Evolutionary conservation across 2,888 invertebrate genomes (phyloP).

Genomic region (Dryobota labecula): DNA sequence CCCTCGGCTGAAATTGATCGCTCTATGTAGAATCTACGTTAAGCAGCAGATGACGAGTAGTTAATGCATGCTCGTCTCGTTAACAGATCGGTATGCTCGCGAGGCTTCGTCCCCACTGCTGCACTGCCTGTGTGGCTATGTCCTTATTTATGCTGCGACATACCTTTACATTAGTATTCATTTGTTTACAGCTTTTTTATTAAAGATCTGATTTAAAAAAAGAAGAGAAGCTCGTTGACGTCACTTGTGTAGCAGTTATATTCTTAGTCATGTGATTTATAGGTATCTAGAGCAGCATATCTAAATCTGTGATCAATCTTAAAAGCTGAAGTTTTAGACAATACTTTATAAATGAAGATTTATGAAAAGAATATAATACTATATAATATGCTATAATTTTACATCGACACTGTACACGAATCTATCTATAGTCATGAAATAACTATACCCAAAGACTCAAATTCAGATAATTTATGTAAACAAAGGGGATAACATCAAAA

Average conservation of each 20-base stretch:
- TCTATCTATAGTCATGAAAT: too few relatives aligned
- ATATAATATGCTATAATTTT: background rate
- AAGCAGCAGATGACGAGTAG: constrained; percentile 75
- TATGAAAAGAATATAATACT: background rate
- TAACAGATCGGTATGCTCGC: constrained; percentile 54
- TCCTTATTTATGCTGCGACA: constrained; percentile 58
- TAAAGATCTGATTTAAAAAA: constrained; percentile 75
- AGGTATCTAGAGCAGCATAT: constrained; percentile 6
- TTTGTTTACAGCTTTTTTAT: constrained; percentile 80
- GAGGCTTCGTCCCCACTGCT: constrained; percentile 30
- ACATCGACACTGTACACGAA: too few relatives aligned
- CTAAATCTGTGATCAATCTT: constrained; percentile 8
- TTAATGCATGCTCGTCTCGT: constrained; percentile 71
- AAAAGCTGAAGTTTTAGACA: background rate
- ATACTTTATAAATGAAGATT: background rate
- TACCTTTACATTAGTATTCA: constrained; percentile 73
- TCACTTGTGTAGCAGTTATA: constrained; percentile 63
- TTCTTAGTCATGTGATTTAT: constrained; percentile 30
- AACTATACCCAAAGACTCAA: too few relatives aligned
- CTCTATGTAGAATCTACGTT: constrained; percentile 73
- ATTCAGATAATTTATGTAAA: too few relatives aligned
- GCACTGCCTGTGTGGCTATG: constrained; percentile 29
- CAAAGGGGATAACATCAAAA: too few relatives aligned
- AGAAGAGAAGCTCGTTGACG: constrained; percentile 70
- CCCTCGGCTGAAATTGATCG: constrained; percentile 78